These are phyloP conservation scores for Psittacara wagleri DNA, from an alignment of 2,113 vertebrate species.

Conservation along the genomic window DNA sequence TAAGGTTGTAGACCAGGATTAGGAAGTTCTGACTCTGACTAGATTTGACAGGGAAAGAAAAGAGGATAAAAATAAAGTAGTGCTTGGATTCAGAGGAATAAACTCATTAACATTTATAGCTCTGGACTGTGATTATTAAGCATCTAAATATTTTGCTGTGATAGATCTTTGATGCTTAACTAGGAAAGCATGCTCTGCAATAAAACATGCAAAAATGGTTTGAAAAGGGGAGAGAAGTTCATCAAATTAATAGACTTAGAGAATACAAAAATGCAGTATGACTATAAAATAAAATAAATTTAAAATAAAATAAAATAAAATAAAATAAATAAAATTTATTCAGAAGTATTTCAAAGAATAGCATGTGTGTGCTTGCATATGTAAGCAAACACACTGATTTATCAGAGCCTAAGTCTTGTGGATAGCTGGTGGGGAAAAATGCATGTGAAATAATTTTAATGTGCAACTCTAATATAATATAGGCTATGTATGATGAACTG, in stretches of 20 bases:
- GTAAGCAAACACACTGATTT: not conserved
- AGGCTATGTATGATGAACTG: not conserved
- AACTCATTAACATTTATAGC: not conserved
- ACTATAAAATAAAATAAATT: not conserved
- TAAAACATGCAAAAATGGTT: not conserved
- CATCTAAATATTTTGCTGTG: not conserved
- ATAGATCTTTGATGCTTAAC: not conserved
- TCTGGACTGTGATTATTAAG: not conserved
- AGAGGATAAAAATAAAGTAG: not conserved
- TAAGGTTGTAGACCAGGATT: not conserved
- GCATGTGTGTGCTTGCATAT: not conserved
- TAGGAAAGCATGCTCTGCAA: not conserved
- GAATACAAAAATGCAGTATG: not conserved
- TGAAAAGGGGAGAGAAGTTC: not conserved
- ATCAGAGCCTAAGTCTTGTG: not conserved
- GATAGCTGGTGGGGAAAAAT: accelerated
- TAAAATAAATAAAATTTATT: not conserved
- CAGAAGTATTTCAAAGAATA: not conserved
- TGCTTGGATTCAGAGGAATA: not conserved
- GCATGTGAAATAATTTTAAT: not conserved
- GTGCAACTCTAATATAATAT: not conserved
- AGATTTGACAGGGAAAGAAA: not conserved
- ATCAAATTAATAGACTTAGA: not conserved
- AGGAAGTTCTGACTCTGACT: not conserved
- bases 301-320: not conserved